Conservation (phyloP, 2,888 invertebrate species). For the Agrochola circellaris region DNA sequence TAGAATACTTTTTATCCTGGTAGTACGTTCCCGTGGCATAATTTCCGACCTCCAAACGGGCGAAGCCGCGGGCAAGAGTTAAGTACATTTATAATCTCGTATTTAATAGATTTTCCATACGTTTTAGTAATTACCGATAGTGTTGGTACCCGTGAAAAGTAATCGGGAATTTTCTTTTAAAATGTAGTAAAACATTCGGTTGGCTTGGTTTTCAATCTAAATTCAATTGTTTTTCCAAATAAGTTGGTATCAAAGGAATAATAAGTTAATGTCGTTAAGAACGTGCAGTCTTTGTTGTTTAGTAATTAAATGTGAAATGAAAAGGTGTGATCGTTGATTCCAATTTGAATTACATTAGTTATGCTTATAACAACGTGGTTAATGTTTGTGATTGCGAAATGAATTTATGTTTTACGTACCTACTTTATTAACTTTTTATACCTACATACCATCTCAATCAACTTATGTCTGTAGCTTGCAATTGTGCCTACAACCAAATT, state of each 20-base stretch:
- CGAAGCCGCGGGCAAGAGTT: too few relatives aligned
- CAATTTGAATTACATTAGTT: slow-evolving; percentile 47
- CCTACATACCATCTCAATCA: too few relatives aligned
- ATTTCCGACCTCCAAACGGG: too few relatives aligned
- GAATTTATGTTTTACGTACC: slow-evolving; percentile 12
- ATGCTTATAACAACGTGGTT: slow-evolving; percentile 31
- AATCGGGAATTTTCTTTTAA: slow-evolving; percentile 49
- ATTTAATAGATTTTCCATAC: slow-evolving; percentile 51
- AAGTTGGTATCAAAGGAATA: slow-evolving; percentile 50
- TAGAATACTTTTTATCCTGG: too few relatives aligned
- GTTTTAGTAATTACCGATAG: slow-evolving; percentile 51
- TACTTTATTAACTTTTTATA: too few relatives aligned
- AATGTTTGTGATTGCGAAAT: slow-evolving; percentile 31
- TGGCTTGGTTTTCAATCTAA: slow-evolving; percentile 60
- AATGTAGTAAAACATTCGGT: slow-evolving; percentile 56
- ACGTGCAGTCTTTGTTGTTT: slow-evolving; percentile 51
- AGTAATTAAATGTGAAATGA: slow-evolving; percentile 65
- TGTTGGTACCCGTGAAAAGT: slow-evolving; percentile 45
- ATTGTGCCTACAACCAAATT: too few relatives aligned
- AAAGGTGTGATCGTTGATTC: slow-evolving; percentile 46
- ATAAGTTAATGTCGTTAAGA: slow-evolving; percentile 48
- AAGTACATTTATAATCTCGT: slow-evolving; percentile 39
- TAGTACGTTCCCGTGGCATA: too few relatives aligned
- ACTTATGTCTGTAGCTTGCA: too few relatives aligned
- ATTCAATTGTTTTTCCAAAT: slow-evolving; percentile 60